phyloP scores from a whole-genome alignment of 2,797 vertebrate genomes.

The Balearica regulorum region DNA sequence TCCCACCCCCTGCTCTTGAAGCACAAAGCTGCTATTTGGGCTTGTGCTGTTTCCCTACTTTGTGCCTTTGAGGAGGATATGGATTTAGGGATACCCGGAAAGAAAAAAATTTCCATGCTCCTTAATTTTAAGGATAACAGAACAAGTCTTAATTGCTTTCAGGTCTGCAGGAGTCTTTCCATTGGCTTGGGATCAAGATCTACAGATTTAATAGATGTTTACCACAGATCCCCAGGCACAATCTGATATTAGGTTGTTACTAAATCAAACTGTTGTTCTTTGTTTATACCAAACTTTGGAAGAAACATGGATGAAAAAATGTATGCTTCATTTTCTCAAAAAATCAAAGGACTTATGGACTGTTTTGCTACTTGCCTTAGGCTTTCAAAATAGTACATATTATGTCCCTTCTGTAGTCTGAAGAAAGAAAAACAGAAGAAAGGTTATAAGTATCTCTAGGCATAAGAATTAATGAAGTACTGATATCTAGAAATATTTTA shows the following conservation, averaged over 20 bases:
- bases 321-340: neutral
- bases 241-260: neutral
- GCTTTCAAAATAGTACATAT: neutral
- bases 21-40: neutral
- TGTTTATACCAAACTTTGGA: neutral
- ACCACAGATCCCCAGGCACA: neutral
- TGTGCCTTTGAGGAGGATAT: neutral
- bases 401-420: neutral
- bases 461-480: neutral
- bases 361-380: neutral
- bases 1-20: neutral
- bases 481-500: neutral
- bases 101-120: neutral
- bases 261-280: conserved; percentile 21
- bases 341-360: neutral
- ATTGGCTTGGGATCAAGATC: conserved; percentile 10
- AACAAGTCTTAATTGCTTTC: neutral
- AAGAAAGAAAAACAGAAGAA: neutral
- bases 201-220: conserved; percentile 17
- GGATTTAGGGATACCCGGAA: neutral
- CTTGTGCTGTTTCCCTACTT: neutral
- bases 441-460: neutral
- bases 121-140: neutral
- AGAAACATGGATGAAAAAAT: neutral
- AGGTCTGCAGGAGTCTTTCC: conserved; percentile 8